Percentiles rank a stretch among this genome's conserved stretches.
These are phyloP conservation scores for Stigmatopora argus DNA, from an alignment of 2,113 vertebrate species.

Conservation along the genomic window DNA sequence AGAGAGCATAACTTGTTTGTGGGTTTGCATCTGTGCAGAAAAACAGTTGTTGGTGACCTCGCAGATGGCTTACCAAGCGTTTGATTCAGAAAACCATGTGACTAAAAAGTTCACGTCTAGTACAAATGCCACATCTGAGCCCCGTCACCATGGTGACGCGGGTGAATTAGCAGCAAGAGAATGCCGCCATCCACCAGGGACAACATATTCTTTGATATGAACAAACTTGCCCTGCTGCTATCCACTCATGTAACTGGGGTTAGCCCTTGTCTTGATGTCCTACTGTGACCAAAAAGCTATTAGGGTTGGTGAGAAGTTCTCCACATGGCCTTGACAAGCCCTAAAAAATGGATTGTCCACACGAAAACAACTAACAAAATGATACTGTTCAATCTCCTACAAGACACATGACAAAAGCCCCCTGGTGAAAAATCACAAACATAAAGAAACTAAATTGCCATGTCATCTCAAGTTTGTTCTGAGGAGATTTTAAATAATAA, in stretches of 20 bases:
- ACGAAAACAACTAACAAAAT: slow-evolving; percentile 14
- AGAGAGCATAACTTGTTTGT: slow-evolving; percentile 13
- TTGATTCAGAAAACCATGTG: neutral
- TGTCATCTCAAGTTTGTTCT: neutral
- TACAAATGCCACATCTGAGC: slow-evolving; percentile 4
- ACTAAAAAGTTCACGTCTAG: slow-evolving; percentile 10
- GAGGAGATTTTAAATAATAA: too few relatives aligned
- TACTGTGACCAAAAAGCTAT: slow-evolving; percentile 7
- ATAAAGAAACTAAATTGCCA: neutral
- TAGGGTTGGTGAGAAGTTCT: slow-evolving; percentile 24
- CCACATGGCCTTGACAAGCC: slow-evolving; percentile 31
- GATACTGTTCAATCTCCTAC: slow-evolving; percentile 37
- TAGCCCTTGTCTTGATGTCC: slow-evolving; percentile 14
- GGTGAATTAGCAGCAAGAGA: slow-evolving; percentile 7
- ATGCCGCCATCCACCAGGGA: slow-evolving; percentile 1
- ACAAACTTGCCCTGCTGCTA: slow-evolving; percentile 15
- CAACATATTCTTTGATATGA: slow-evolving; percentile 10
- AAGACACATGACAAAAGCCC: slow-evolving; percentile 2
- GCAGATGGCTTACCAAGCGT: neutral
- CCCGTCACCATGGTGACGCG: slow-evolving; percentile 35
- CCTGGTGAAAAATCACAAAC: neutral
- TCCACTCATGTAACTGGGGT: slow-evolving; percentile 8
- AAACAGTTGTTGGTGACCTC: slow-evolving; percentile 14
- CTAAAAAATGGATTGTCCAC: slow-evolving; percentile 8
- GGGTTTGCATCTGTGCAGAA: slow-evolving; percentile 9